Conservation (phyloP, 1,140 invertebrate species). For the Drosophila micromelanica region DNA sequence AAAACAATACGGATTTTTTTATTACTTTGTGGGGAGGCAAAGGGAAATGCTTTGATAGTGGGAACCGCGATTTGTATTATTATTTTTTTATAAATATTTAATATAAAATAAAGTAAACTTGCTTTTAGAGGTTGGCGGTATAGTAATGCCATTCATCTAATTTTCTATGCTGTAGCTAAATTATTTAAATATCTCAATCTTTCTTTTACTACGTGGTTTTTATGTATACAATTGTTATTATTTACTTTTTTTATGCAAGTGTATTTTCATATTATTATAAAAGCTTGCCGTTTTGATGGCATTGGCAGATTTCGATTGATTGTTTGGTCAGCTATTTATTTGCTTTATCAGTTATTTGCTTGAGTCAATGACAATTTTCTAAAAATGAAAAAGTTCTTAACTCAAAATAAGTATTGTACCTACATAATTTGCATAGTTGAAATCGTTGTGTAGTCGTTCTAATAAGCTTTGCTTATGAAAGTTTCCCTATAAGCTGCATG, state of each 20-base stretch:
- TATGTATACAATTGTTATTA: constrained; percentile 6
- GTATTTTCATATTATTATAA: constrained; percentile 18
- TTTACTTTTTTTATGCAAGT: background rate
- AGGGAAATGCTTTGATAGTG: constrained; percentile 29
- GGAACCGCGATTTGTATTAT: constrained; percentile 9
- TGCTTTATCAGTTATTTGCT: constrained; percentile 25
- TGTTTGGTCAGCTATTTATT: constrained; percentile 53
- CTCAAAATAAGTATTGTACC: constrained; percentile 24
- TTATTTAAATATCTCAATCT: constrained; percentile 6
- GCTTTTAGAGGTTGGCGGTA: background rate
- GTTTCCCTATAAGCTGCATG: constrained; percentile 67
- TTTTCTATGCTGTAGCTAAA: constrained; percentile 13
- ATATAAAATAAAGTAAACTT: constrained; percentile 11
- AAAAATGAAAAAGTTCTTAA: constrained; percentile 15
- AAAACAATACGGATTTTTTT: constrained; percentile 15
- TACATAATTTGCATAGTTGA: constrained; percentile 28
- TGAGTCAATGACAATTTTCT: constrained; percentile 40
- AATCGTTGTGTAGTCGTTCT: constrained; percentile 63
- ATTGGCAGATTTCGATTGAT: constrained; percentile 57
- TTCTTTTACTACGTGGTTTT: background rate
- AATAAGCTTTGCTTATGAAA: constrained; percentile 71
- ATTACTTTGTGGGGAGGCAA: constrained; percentile 6
- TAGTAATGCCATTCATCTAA: constrained; percentile 16
- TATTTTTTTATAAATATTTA: background rate
- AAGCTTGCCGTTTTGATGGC: constrained; percentile 45